These are phyloP conservation scores for Tortricodes alternella DNA, from an alignment of 2,888 invertebrate genomes.

Conservation along the genomic window DNA sequence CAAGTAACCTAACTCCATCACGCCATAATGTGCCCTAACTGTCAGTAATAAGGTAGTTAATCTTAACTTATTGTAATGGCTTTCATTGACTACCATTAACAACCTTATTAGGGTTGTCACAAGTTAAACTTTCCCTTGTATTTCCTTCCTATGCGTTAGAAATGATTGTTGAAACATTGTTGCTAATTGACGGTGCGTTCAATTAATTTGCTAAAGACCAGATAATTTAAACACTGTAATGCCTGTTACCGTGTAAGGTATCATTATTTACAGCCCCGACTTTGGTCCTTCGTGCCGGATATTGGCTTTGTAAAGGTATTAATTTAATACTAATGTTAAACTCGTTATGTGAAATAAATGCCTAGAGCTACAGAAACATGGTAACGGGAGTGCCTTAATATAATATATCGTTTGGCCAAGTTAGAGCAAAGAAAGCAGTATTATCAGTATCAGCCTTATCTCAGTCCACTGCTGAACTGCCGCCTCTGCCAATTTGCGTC, in stretches of 20 bases:
- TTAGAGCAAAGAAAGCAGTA: too few species aligned
- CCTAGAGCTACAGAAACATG: too few species aligned
- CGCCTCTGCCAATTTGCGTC: too few species aligned
- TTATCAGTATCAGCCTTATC: too few species aligned
- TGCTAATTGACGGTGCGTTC: constrained; percentile 12
- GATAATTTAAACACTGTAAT: background rate
- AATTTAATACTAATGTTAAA: background rate
- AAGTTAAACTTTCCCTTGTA: constrained; percentile 8
- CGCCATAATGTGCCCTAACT: background rate
- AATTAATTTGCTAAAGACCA: constrained; percentile 18
- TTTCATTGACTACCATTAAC: background rate
- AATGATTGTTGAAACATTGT: constrained; percentile 21
- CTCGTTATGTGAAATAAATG: background rate
- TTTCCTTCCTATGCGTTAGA: background rate
- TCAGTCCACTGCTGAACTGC: too few species aligned
- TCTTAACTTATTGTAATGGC: too few species aligned
- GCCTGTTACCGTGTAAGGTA: constrained; percentile 7
- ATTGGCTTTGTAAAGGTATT: background rate
- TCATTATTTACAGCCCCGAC: constrained; percentile 3
- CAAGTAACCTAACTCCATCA: background rate
- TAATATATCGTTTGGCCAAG: too few species aligned
- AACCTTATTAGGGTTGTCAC: background rate
- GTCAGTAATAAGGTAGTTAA: background rate
- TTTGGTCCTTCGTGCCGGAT: background rate
- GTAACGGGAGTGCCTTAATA: too few species aligned